Conservation (phyloP, 2,113 vertebrate genomes). For the Papio anubis region DNA sequence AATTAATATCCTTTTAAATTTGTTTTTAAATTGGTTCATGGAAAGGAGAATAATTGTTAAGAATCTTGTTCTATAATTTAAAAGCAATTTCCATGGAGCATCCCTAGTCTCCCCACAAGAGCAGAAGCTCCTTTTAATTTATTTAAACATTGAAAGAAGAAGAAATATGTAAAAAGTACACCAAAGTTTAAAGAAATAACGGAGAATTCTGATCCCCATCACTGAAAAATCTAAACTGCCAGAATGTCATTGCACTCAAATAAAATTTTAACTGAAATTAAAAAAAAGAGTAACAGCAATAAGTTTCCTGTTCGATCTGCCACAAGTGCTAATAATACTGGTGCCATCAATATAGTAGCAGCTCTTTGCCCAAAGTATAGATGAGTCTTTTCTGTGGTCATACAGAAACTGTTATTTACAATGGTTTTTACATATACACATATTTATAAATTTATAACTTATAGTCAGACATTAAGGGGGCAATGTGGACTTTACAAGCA, state of each 20-base stretch:
- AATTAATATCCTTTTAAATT: not conserved
- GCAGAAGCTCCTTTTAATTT: not conserved
- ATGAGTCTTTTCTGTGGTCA: conserved; percentile 66
- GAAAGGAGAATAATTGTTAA: not conserved
- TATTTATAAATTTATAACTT: conserved; percentile 82
- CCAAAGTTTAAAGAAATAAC: not conserved
- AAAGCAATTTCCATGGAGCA: not conserved
- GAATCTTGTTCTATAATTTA: not conserved
- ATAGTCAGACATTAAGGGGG: conserved; percentile 58
- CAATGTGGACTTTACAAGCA: conserved; percentile 73
- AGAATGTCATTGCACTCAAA: not conserved
- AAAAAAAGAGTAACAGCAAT: not conserved
- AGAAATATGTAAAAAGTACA: not conserved
- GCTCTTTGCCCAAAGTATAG: conserved; percentile 76
- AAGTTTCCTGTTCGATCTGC: not conserved
- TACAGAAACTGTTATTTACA: conserved; percentile 82
- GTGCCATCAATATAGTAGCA: conserved; percentile 56
- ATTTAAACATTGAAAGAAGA: not conserved
- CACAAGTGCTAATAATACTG: not conserved
- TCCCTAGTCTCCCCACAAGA: not conserved
- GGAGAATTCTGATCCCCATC: not conserved
- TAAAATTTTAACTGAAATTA: conserved; percentile 20
- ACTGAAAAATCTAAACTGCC: not conserved
- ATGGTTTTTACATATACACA: conserved; percentile 84
- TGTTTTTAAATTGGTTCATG: not conserved